Conservation (phyloP, 2,888 invertebrate species). For the Clistopyga incitator region DNA sequence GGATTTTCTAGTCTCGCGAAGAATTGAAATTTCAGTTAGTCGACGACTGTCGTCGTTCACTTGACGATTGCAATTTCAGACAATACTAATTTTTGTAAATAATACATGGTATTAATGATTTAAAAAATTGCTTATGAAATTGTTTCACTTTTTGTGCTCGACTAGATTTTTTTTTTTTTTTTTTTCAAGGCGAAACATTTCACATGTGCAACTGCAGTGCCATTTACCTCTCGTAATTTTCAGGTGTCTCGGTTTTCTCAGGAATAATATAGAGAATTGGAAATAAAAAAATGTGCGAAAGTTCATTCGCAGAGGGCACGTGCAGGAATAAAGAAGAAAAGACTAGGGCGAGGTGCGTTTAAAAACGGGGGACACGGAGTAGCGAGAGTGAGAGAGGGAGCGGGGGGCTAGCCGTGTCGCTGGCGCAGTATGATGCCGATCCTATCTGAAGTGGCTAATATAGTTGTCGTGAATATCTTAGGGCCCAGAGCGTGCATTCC, state of each 20-base stretch:
- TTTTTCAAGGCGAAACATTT: no score
- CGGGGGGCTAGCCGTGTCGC: conserved; percentile 77
- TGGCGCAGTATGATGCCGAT: conserved; percentile 83
- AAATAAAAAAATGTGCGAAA: neutral
- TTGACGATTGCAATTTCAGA: neutral
- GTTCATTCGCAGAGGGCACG: conserved; percentile 31
- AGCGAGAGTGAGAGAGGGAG: conserved; percentile 57
- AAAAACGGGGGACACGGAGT: conserved; percentile 42
- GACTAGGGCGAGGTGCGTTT: conserved; percentile 15
- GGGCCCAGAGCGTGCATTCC: conserved; percentile 81
- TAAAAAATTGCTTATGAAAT: no score
- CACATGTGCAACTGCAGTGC: no score
- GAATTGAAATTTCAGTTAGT: neutral
- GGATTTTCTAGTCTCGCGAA: neutral
- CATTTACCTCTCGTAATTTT: no score
- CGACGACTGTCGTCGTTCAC: neutral
- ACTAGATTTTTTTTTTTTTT: no score
- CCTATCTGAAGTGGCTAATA: conserved; percentile 83
- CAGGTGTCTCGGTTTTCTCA: neutral
- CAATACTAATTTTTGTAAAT: neutral
- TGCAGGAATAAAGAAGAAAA: conserved; percentile 44
- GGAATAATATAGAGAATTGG: conserved; percentile 10
- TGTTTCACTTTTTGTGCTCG: no score
- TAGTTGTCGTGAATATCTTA: conserved; percentile 84
- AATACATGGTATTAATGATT: no score